Conservation (phyloP, 2,888 invertebrate genomes). For the Charanyca ferruginea region DNA sequence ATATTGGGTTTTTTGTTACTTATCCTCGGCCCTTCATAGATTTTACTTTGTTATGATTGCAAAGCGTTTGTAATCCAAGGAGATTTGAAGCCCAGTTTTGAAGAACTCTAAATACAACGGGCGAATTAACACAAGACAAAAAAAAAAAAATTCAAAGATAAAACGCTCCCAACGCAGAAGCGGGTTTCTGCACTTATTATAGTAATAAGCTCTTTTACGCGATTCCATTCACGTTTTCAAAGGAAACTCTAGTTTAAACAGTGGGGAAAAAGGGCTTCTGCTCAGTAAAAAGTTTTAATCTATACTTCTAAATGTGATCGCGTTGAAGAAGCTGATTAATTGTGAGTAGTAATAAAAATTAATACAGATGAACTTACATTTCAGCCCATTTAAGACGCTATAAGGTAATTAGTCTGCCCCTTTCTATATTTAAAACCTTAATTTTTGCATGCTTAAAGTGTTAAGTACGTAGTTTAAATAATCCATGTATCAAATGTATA, state of each 20-base stretch:
- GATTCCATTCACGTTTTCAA: constrained; percentile 53
- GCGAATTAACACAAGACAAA: constrained; percentile 22
- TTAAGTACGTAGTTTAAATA: constrained; percentile 1
- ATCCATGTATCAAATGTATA: constrained; percentile 3
- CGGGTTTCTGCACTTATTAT: constrained; percentile 55
- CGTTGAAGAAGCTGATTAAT: constrained; percentile 33
- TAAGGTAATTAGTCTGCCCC: constrained; percentile 28
- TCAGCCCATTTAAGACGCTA: constrained; percentile 20
- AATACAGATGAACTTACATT: constrained; percentile 25
- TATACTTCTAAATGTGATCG: constrained; percentile 20
- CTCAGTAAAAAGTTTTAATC: constrained; percentile 27
- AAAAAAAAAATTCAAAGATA: constrained; percentile 47
- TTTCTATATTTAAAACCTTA: constrained; percentile 16
- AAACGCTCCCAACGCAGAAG: constrained; percentile 34
- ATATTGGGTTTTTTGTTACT: constrained; percentile 6
- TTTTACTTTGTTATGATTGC: background rate
- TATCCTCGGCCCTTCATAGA: background rate
- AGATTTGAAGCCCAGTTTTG: constrained; percentile 1
- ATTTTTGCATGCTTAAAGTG: background rate
- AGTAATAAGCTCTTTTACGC: constrained; percentile 62
- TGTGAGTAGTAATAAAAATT: constrained; percentile 21
- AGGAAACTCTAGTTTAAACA: constrained; percentile 55
- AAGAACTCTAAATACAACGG: constrained; percentile 7
- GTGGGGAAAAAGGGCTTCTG: constrained; percentile 37
- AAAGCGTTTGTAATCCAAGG: background rate